phyloP scores from a whole-genome alignment of 1,140 invertebrate genomes.

The Pantala flavescens region DNA sequence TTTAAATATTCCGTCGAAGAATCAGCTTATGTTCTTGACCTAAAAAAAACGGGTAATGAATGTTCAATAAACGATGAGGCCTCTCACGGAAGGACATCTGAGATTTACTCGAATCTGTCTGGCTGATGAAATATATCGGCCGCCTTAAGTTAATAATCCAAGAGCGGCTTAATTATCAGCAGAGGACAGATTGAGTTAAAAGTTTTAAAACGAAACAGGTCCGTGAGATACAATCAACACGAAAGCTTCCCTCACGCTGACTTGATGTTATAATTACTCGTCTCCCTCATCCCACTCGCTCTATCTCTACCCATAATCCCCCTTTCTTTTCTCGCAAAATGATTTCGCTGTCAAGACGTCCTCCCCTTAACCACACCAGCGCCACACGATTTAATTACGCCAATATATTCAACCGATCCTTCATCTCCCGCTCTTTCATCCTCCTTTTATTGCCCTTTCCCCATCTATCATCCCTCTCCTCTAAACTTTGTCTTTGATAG shows the following conservation, averaged over 20 bases:
- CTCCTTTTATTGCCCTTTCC: background rate
- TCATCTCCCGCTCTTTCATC: background rate
- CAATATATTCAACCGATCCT: slow-evolving; percentile 1
- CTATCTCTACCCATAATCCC: background rate
- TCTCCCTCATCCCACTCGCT: background rate
- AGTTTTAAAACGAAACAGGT: background rate
- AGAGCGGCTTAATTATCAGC: background rate
- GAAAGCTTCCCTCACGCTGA: background rate
- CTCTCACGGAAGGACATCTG: background rate
- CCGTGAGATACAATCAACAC: background rate
- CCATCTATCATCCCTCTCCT: background rate
- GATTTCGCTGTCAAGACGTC: slow-evolving; percentile 4
- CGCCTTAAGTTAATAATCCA: background rate
- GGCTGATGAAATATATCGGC: background rate
- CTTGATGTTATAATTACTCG: slow-evolving; percentile 6
- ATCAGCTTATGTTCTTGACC: too few relatives aligned
- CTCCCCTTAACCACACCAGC: background rate
- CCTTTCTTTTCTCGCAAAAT: background rate
- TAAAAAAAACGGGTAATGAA: too few relatives aligned
- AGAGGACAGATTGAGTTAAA: slow-evolving; percentile 6
- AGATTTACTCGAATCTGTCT: background rate
- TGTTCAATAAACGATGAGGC: too few relatives aligned
- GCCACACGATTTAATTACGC: slow-evolving; percentile 2
- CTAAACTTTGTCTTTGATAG: too few relatives aligned
- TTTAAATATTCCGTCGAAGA: too few relatives aligned